Base-by-base conservation (phyloP, 2,113 vertebrate genomes). In the Pitta sordida region DNA sequence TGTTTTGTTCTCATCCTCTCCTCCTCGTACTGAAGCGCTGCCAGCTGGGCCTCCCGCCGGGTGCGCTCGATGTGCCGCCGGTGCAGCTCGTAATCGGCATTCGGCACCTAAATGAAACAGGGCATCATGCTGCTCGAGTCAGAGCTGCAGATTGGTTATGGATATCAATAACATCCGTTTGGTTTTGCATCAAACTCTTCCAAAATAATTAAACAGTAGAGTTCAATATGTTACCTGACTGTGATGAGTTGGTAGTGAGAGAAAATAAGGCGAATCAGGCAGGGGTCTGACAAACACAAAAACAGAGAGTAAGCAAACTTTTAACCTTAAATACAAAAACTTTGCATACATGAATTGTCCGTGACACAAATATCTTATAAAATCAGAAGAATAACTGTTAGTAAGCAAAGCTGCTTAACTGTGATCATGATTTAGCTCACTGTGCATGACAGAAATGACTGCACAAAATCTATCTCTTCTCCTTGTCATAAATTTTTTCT, bases 11-110 rank as follows among this genome's bases (percentile, higher is more conserved):
- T 98, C 86, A 98, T 98, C 90, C 98, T 97, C 96, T 99, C 99
- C 63, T 99, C 99, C 46, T 99, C 99, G 7, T 99, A 99, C 94
- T 98, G 98, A 6, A 98, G 97, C 0, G 99, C 99, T 3, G 98
- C 99, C 4, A 99, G 97, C 86, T 99, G 99, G 13, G 99, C 99
- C 94, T 99, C 99, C 83, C 98, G 98, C 13, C 99, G 98, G n/a
- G 99, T 95, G 13, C 97, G 97, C 96, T 99, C 99, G 32, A 99
- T 81, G 84, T 96, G 97, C 85, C 93, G 97, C 89, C 90, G 97
- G 12, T 97, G 96, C 65, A 95, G 62, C 62, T 98, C 98, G 0
- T 91, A 3, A 7, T 98, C 97, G 14, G 94, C 1, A 18, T 49
- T 82, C 3, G 95, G 89, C 22, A 97, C 78, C 97, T 97, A 83